These are phyloP conservation scores for Nothocercus julius DNA, from an alignment of 2,113 vertebrate genomes.

Conservation along the genomic window DNA sequence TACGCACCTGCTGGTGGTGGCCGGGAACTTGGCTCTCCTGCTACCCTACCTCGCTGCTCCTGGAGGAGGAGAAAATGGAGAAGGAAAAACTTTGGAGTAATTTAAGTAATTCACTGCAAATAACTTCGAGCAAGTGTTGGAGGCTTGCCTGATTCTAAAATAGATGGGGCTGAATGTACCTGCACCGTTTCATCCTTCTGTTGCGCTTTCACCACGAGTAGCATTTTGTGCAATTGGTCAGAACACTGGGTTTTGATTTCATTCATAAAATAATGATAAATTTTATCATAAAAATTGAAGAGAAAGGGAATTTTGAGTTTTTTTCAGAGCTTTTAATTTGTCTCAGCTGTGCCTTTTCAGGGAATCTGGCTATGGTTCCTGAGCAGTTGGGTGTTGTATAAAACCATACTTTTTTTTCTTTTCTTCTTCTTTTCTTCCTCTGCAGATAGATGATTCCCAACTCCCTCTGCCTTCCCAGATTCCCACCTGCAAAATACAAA, in stretches of 20 bases:
- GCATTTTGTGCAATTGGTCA: rapidly evolving
- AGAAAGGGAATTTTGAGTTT: neutral
- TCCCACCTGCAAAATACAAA: neutral
- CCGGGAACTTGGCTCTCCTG: neutral
- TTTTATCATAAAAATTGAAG: neutral
- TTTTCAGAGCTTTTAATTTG: neutral
- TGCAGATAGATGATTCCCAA: neutral
- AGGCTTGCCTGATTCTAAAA: neutral
- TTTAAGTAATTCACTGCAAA: neutral
- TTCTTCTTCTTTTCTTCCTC: no score
- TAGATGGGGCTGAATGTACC: neutral
- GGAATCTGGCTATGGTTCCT: neutral
- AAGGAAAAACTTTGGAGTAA: neutral
- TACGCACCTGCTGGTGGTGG: neutral
- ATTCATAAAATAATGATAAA: neutral
- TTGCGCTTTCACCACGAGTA: neutral
- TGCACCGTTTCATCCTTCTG: neutral
- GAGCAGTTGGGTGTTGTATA: neutral
- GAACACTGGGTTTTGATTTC: neutral
- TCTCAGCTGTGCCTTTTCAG: neutral
- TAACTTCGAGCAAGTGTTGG: neutral
- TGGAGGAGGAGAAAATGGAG: neutral
- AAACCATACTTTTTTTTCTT: neutral
- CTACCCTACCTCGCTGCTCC: no score
- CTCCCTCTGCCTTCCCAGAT: neutral